Percentiles rank a stretch among this genome's conserved stretches.
Evolutionary conservation across 2,888 invertebrate genomes (phyloP).

Genomic region (Xanthia icteritia): DNA sequence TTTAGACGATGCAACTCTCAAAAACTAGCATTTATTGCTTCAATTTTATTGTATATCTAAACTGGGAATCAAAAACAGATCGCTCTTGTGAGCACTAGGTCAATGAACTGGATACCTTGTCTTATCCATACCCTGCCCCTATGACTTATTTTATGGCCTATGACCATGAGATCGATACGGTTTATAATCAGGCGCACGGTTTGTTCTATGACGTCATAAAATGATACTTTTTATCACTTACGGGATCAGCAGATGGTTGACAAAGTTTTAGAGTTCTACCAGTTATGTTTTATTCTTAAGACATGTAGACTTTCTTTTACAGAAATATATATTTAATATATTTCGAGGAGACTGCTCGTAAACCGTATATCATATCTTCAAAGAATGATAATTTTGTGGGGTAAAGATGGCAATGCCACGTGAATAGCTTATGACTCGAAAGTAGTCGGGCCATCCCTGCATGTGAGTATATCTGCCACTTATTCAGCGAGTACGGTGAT

Average conservation of each 20-base stretch:
- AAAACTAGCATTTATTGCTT: neutral
- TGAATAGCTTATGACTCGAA: neutral
- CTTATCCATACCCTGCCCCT: constrained; percentile 36
- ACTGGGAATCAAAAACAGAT: neutral
- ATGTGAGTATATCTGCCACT: neutral
- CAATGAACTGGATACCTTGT: constrained; percentile 16
- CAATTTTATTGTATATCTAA: neutral
- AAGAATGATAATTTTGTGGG: neutral
- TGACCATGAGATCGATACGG: constrained; percentile 53
- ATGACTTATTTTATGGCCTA: constrained; percentile 49
- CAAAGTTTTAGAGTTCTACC: constrained; percentile 32
- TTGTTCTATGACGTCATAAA: constrained; percentile 56
- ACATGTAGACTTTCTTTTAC: neutral
- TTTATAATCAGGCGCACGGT: constrained; percentile 62
- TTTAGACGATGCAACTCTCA: neutral
- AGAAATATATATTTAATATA: too few species aligned
- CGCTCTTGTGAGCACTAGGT: too few species aligned
- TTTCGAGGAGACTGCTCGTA: neutral
- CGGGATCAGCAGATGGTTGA: constrained; percentile 43
- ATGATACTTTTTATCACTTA: constrained; percentile 61
- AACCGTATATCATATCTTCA: neutral
- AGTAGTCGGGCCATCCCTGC: neutral
- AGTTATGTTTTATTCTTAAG: constrained; percentile 23
- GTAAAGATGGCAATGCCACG: neutral
- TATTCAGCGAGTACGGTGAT: neutral